These are phyloP conservation scores for Chaenodraco wilsoni DNA, from an alignment of 2,797 vertebrate genomes.

Conservation along the genomic window DNA sequence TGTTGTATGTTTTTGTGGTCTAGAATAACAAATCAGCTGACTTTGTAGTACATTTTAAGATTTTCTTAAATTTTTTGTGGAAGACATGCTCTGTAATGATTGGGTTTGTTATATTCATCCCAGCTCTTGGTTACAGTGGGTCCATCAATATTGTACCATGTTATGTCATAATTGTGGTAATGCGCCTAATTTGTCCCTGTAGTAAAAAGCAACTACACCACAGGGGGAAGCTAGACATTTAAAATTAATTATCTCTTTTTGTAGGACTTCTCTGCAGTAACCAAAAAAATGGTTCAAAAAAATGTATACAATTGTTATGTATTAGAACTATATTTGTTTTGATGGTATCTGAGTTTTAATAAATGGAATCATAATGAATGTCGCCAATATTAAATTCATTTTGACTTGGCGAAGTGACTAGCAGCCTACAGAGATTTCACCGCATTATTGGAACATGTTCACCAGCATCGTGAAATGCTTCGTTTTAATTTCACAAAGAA, in stretches of 20 bases:
- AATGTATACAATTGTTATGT: neutral
- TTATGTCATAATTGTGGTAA: neutral
- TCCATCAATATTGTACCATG: neutral
- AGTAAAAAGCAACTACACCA: neutral
- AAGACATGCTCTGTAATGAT: slow-evolving; percentile 3
- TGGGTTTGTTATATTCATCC: slow-evolving; percentile 1
- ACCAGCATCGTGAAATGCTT: slow-evolving; percentile 7
- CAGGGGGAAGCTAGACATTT: neutral
- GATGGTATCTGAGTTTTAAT: neutral
- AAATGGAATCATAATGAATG: neutral
- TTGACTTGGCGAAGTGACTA: neutral
- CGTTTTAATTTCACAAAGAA: neutral
- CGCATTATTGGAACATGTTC: neutral
- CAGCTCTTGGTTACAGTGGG: neutral
- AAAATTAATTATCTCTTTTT: neutral
- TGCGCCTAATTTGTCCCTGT: slow-evolving; percentile 8
- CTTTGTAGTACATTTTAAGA: slow-evolving; percentile 7
- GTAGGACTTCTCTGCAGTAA: neutral
- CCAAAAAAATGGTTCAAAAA: neutral
- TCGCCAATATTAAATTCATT: neutral
- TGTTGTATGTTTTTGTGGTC: neutral
- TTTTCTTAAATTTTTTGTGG: slow-evolving; percentile 6
- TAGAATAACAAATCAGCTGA: slow-evolving; percentile 16
- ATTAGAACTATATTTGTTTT: neutral
- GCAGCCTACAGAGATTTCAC: slow-evolving; percentile 5